Percentiles rank a stretch among this genome's conserved stretches.
Conservation (phyloP, 2,113 vertebrate species). For the Lontra canadensis region DNA sequence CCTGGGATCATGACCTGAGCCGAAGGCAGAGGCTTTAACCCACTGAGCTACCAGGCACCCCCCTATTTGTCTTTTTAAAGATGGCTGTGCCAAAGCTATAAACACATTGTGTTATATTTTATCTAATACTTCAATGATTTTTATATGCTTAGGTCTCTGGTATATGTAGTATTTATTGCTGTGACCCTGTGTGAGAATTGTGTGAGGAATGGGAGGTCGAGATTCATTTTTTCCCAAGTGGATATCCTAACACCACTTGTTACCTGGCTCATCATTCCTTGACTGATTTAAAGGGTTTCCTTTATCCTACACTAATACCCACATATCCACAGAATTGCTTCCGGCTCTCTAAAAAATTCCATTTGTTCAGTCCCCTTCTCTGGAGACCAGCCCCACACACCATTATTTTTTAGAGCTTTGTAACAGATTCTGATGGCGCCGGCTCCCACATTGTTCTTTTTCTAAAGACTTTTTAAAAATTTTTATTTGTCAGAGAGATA, state of each 20-base stretch:
- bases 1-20: no score
- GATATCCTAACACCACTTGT: background rate
- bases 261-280: background rate
- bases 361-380: background rate
- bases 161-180: background rate
- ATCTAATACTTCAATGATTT: background rate
- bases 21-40: no score
- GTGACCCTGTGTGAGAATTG: background rate
- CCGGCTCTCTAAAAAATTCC: background rate
- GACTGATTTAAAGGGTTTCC: background rate
- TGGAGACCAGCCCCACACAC: background rate
- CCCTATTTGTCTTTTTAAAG: background rate
- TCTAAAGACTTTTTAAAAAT: no score
- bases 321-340: background rate
- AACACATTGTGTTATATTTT: background rate
- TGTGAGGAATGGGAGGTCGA: background rate
- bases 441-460: background rate
- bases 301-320: background rate
- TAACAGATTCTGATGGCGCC: background rate
- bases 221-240: background rate
- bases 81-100: background rate
- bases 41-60: background rate
- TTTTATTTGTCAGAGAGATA: no score
- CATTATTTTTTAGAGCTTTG: background rate
- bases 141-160: background rate